Conservation (phyloP, 1,140 invertebrate genomes). For the Teleopsis dalmanni region DNA sequence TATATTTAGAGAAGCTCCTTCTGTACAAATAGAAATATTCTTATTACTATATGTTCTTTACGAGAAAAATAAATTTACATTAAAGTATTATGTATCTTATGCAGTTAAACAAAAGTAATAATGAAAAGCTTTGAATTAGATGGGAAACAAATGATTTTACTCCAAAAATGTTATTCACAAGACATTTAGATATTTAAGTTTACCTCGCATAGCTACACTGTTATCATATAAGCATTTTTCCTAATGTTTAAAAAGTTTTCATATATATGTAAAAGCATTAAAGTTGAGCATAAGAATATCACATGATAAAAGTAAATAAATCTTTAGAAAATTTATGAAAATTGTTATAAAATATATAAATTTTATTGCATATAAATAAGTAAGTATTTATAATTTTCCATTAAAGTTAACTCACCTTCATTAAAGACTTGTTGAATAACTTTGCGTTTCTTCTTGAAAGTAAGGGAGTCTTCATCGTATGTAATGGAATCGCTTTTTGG, state of each 20-base stretch:
- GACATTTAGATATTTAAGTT: no score
- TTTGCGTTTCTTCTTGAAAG: constrained; percentile 56
- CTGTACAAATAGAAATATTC: constrained; percentile 13
- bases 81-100: background rate
- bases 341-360: background rate
- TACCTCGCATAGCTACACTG: constrained; percentile 35
- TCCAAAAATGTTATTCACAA: no score
- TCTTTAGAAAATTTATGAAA: background rate
- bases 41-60: background rate
- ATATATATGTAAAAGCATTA: background rate
- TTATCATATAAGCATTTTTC: constrained; percentile 37
- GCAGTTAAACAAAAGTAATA: no score
- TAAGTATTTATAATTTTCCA: background rate
- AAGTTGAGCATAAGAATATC: no score
- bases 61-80: background rate
- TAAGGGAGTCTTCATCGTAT: constrained; percentile 43
- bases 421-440: constrained; percentile 45
- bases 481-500: constrained; percentile 43
- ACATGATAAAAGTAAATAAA: background rate
- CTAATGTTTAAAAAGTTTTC: background rate
- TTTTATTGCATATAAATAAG: background rate
- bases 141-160: no score
- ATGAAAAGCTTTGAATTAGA: no score
- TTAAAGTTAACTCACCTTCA: constrained; percentile 50
- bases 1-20: constrained; percentile 39